Conservation (phyloP, 2,113 vertebrate genomes). For the Noctilio leporinus region DNA sequence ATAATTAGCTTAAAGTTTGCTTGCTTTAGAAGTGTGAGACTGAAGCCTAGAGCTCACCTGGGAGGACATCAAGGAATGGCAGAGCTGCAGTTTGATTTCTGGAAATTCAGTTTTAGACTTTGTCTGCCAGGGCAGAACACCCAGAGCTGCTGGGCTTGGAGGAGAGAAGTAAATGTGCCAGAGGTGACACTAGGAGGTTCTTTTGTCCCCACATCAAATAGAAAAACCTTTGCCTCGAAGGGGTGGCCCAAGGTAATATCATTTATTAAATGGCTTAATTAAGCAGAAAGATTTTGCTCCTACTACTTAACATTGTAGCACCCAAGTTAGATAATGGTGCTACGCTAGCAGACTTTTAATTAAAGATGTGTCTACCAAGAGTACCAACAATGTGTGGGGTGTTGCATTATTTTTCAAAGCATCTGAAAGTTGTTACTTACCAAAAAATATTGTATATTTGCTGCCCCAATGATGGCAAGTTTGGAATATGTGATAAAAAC, state of each 20-base stretch:
- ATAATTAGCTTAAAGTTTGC: constrained; percentile 98
- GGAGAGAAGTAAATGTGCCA: constrained; percentile 48
- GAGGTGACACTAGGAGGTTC: constrained; percentile 36
- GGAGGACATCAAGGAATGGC: constrained; percentile 81
- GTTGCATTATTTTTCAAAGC: constrained; percentile 39
- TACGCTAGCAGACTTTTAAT: neutral
- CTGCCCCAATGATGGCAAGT: neutral
- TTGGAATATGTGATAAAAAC: constrained; percentile 12
- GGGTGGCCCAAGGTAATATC: constrained; percentile 30
- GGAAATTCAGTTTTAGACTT: constrained; percentile 78
- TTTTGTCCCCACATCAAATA: constrained; percentile 40
- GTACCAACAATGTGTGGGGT: neutral
- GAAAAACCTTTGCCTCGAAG: neutral
- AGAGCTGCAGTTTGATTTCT: constrained; percentile 79
- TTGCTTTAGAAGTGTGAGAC: constrained; percentile 96
- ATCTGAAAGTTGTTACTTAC: constrained; percentile 19
- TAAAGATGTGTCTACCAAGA: neutral
- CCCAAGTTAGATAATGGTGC: neutral
- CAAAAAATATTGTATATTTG: neutral
- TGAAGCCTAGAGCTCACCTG: constrained; percentile 87
- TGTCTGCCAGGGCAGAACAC: constrained; percentile 65
- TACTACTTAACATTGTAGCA: neutral
- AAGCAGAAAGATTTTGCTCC: constrained; percentile 47
- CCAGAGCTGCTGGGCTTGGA: constrained; percentile 25
- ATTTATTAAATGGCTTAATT: constrained; percentile 70